phyloP scores from a whole-genome alignment of 1,140 invertebrate genomes.

The Drosophila kanapiae region DNA sequence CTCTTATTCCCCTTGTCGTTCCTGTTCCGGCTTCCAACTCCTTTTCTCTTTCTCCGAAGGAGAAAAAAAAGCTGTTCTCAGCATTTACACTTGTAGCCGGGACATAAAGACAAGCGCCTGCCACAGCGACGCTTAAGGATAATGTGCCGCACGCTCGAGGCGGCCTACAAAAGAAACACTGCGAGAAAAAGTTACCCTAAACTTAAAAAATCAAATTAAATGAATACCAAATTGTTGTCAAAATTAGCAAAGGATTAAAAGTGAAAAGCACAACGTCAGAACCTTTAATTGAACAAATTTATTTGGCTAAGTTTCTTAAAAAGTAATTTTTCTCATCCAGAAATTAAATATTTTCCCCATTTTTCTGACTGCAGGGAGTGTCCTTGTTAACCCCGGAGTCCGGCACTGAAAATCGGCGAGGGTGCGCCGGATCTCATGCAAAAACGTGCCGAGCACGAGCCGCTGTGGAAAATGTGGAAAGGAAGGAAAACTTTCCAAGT shows the following conservation, averaged over 20 bases:
- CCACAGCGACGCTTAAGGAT: conserved; percentile 72
- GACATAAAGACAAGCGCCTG: conserved; percentile 60
- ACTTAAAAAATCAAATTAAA: too few relatives aligned
- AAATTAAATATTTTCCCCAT: background rate
- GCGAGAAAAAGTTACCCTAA: background rate
- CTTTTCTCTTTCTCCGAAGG: conserved; percentile 2
- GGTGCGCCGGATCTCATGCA: conserved; percentile 74
- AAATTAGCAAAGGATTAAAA: background rate
- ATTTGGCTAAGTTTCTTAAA: background rate
- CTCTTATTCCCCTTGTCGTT: background rate
- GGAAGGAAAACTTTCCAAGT: conserved; percentile 47
- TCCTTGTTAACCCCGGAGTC: conserved; percentile 50
- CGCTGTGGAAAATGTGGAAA: conserved; percentile 36
- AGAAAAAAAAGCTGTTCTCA: conserved; percentile 57
- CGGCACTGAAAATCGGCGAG: conserved; percentile 8
- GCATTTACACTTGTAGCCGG: conserved; percentile 68
- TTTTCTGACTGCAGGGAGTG: conserved; percentile 35
- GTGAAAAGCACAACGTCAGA: background rate
- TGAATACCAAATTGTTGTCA: too few relatives aligned
- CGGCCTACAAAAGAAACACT: conserved; percentile 42
- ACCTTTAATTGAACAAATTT: background rate
- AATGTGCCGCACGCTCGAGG: conserved; percentile 69
- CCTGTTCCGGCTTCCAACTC: conserved; percentile 9
- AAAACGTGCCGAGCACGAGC: conserved; percentile 75
- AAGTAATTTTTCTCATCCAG: background rate